phyloP scores from a whole-genome alignment of 2,888 invertebrate genomes.

The Elaeidobius kamerunicus region DNA sequence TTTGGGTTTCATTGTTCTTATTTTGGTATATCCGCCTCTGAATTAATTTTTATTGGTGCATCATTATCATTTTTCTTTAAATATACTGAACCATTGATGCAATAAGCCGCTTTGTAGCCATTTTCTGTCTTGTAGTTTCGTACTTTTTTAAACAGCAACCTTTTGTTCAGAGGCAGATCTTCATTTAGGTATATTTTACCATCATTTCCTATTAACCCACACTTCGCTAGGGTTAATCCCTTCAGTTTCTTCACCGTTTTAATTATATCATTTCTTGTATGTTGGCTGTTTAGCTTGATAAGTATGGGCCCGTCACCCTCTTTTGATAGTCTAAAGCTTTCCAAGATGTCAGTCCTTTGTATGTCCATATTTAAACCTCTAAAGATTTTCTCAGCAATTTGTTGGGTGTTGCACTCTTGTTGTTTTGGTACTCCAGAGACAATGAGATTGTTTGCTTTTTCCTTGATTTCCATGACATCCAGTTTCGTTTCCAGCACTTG shows the following conservation, averaged over 20 bases:
- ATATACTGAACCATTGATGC: constrained; percentile 7
- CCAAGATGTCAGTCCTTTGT: background rate
- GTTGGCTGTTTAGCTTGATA: background rate
- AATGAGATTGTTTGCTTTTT: constrained; percentile 10
- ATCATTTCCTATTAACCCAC: constrained; percentile 5
- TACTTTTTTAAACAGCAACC: constrained; percentile 10
- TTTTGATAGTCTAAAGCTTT: background rate
- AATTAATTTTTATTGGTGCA: constrained; percentile 4
- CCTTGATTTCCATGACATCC: background rate
- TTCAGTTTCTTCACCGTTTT: constrained; percentile 1
- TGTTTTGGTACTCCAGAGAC: constrained; percentile 7
- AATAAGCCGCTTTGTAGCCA: constrained; percentile 1
- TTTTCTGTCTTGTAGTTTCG: constrained; percentile 8
- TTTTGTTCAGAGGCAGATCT: constrained; percentile 11
- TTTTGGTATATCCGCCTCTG: background rate
- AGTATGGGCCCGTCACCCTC: background rate
- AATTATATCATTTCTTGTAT: background rate
- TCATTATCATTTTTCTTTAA: constrained; percentile 9
- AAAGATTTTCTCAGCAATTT: background rate
- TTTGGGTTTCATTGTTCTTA: background rate
- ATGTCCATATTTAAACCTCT: background rate
- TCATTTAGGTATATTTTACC: constrained; percentile 13
- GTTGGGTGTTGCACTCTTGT: background rate
- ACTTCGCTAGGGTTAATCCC: constrained; percentile 6
- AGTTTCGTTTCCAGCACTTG: background rate